Base-by-base conservation (phyloP, 2,888 invertebrate species). In the Torymus texanus region DNA sequence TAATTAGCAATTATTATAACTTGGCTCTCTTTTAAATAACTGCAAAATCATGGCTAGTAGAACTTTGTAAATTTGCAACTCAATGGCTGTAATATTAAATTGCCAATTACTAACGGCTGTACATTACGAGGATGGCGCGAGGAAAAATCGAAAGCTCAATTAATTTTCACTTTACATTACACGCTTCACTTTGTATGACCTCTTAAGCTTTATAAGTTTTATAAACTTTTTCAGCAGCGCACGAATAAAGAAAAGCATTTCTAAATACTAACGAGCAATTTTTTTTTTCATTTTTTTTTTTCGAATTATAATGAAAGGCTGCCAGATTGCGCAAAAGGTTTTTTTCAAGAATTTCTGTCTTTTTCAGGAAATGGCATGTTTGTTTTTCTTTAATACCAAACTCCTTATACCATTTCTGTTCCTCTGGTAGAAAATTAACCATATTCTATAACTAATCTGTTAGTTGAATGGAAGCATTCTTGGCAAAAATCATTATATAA, bases 361-460 rank as follows among this genome's bases (percentile, higher is more conserved):
- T 88, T 89, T 89, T 88, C 88, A 88, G 88, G 87, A 85, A 81
- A 86, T 86, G 88, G 88, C 89, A 89, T 89, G 88, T 87, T 84
- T 83, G 83, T 85, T 86, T 86, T 81, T 78, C 56, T 75, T 76
- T 78, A 78, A 77, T 78, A 53, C 56, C 55, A 13, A 5, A 21
- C 4, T 61, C 67, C 56, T 11, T 41, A 14, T 55, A 29, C 13
- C 56, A 29, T 67, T 62, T 70, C 18, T 74, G 21, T 10, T 65
- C 56, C 21, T 21, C 21, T 21, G 21, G 21, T 21, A 21, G 21
- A 21, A 21, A 21, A 21, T 21, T 21, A 21, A 21, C 21, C 21
- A 21, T 21, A 21, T 2, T 21, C 21, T 21, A 2, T 21, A 21
- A 2, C 2, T 21, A 21, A 21, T 1, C 21, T n/a, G n/a, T n/a